Percentiles rank a stretch among this genome's conserved stretches.
phyloP scores from a whole-genome alignment of 2,888 invertebrate species.

The Drosophila longiperda region DNA sequence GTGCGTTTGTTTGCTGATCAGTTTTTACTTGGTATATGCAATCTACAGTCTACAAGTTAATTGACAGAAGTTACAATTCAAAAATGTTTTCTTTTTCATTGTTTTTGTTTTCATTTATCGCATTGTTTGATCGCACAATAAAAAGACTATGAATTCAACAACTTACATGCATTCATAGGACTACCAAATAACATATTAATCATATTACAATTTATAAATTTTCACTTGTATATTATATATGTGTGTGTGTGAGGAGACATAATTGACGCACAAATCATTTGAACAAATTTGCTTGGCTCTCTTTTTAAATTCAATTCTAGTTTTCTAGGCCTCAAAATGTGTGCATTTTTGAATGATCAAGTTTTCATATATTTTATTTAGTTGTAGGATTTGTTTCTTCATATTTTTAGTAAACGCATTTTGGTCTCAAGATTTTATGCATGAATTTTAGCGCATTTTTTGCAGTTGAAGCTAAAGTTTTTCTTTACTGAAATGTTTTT shows the following conservation, averaged over 20 bases:
- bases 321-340: slow-evolving; percentile 16
- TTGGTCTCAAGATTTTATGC: slow-evolving; percentile 73
- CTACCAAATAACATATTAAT: slow-evolving; percentile 43
- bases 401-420: slow-evolving; percentile 70
- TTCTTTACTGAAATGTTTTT: slow-evolving; percentile 14
- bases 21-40: slow-evolving; percentile 75
- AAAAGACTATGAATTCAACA: slow-evolving; percentile 63
- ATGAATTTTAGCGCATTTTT: slow-evolving; percentile 54
- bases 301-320: slow-evolving; percentile 6
- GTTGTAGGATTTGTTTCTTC: slow-evolving; percentile 11
- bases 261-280: slow-evolving; percentile 61
- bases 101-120: neutral
- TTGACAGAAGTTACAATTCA: slow-evolving; percentile 85
- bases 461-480: slow-evolving; percentile 33
- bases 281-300: slow-evolving; percentile 30
- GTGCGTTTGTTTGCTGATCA: slow-evolving; percentile 35
- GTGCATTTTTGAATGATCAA: slow-evolving; percentile 10
- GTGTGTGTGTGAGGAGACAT: slow-evolving; percentile 32
- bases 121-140: slow-evolving; percentile 57
- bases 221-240: slow-evolving; percentile 13
- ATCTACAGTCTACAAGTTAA: slow-evolving; percentile 85
- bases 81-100: slow-evolving; percentile 42
- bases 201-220: slow-evolving; percentile 21
- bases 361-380: slow-evolving; percentile 13
- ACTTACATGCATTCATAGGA: slow-evolving; percentile 43